Evolutionary conservation across 2,797 vertebrate genomes (phyloP).

Genomic region (Tangara arthus): DNA sequence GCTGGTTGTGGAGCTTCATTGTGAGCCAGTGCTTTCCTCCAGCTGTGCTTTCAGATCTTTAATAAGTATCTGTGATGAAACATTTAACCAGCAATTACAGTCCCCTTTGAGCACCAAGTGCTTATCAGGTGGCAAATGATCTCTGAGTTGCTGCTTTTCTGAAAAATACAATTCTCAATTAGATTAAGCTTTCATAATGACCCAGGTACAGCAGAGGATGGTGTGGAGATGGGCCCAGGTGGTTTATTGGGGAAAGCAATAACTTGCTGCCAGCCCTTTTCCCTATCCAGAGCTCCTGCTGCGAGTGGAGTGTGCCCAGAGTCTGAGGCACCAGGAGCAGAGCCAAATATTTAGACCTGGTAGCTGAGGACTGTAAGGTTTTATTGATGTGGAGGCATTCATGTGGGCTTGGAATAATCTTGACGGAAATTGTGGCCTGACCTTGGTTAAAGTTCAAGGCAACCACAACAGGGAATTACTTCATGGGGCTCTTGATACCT

Average conservation of each 20-base stretch:
- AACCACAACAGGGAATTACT: neutral
- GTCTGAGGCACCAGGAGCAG: neutral
- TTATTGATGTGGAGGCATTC: constrained; percentile 20
- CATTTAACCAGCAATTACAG: constrained; percentile 16
- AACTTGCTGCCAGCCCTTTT: neutral
- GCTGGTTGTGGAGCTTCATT: constrained; percentile 18
- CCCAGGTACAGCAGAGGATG: neutral
- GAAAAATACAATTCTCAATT: neutral
- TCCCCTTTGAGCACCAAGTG: neutral
- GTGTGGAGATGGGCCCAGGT: neutral
- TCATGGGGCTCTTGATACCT: neutral
- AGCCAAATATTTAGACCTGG: neutral
- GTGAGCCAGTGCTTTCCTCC: neutral
- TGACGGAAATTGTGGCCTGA: neutral
- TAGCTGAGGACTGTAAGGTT: neutral
- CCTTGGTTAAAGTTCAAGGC: constrained; percentile 12
- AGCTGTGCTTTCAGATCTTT: neutral
- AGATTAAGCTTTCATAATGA: neutral
- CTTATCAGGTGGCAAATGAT: neutral
- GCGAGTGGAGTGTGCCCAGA: neutral
- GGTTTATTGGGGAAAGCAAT: neutral
- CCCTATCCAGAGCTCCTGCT: neutral
- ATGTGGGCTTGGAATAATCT: constrained; percentile 8
- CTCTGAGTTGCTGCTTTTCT: neutral
- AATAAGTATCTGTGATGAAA: neutral